phyloP scores from a whole-genome alignment of 2,888 invertebrate genomes.

The Athripsodes cinereus region DNA sequence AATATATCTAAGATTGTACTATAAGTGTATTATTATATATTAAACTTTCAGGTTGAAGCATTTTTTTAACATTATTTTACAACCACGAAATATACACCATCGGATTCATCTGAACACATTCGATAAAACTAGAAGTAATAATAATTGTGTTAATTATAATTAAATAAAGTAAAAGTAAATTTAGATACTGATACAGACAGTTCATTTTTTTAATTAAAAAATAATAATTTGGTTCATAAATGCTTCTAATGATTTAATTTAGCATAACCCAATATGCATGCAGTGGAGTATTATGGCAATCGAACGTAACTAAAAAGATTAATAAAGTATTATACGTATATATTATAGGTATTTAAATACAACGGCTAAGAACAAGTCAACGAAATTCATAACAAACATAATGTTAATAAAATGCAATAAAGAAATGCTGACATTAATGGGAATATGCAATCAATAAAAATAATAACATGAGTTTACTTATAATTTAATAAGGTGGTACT shows the following conservation, averaged over 20 bases:
- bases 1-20: neutral
- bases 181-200: neutral
- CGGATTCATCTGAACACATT: neutral
- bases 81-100: neutral
- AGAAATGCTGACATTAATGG: neutral
- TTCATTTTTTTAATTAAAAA: neutral
- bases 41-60: neutral
- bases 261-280: neutral
- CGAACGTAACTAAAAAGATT: neutral
- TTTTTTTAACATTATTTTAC: neutral
- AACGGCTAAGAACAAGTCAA: conserved; percentile 2
- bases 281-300: neutral
- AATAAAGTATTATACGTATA: no score
- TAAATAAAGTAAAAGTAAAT: neutral
- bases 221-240: neutral
- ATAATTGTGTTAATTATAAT: neutral
- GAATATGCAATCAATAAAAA: no score
- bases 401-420: neutral
- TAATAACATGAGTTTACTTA: neutral
- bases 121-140: neutral
- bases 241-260: neutral
- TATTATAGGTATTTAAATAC: no score
- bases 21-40: neutral
- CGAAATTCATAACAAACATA: neutral
- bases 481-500: conserved; percentile 5